phyloP scores from a whole-genome alignment of 2,888 invertebrate genomes.

The Busseola fusca region DNA sequence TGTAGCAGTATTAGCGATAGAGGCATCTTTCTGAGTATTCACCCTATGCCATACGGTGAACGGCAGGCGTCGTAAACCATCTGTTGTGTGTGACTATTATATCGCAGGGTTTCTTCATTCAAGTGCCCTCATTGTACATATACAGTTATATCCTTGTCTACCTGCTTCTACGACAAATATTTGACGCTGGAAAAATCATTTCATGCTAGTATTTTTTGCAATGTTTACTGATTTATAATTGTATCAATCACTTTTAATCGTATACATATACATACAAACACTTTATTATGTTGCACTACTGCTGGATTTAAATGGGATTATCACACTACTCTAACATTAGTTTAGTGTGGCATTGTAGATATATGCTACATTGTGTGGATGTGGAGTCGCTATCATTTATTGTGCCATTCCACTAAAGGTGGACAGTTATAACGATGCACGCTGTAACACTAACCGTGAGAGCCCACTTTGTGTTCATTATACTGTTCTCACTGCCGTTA shows the following conservation, averaged over 20 bases:
- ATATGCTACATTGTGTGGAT: constrained; percentile 16
- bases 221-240: constrained; percentile 8
- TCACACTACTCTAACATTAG: not conserved
- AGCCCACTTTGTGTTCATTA: constrained; percentile 60
- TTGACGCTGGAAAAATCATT: not conserved
- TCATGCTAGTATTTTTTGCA: not conserved
- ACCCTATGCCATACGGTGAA: constrained; percentile 63
- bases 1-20: constrained; percentile 47
- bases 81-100: constrained; percentile 53
- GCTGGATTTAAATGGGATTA: not conserved
- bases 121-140: constrained; percentile 25
- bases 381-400: constrained; percentile 31
- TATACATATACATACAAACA: not conserved
- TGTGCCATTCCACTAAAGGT: constrained; percentile 55
- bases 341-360: constrained; percentile 17
- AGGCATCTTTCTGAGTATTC: constrained; percentile 48
- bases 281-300: constrained; percentile 1
- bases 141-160: constrained; percentile 14
- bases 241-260: constrained; percentile 7
- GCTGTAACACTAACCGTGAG: constrained; percentile 69
- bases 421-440: constrained; percentile 67
- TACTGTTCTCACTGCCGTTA: constrained; percentile 61
- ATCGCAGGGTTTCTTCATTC: constrained; percentile 43
- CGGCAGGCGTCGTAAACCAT: constrained; percentile 58
- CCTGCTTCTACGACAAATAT: not conserved